These are phyloP conservation scores for Trididemnum nubilum DNA, from an alignment of 23 tunicate genomes.

Conservation along the genomic window DNA sequence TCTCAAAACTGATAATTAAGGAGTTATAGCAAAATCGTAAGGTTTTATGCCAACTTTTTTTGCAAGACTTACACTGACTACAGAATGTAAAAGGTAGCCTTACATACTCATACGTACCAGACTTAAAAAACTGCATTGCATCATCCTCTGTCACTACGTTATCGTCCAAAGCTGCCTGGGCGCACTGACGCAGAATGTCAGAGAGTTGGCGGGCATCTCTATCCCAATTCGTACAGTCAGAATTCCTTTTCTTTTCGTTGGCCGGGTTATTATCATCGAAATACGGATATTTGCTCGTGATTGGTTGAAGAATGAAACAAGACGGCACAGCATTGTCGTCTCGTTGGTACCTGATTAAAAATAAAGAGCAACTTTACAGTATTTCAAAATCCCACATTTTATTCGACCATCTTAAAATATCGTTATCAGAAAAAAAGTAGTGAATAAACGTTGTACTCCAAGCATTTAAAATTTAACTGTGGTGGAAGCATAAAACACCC, in stretches of 20 bases:
- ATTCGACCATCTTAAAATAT: too few species aligned
- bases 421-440: not conserved
- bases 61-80: too few species aligned
- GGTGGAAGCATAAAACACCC: too few species aligned
- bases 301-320: constrained; percentile 64
- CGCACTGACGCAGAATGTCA: constrained; percentile 42
- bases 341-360: constrained; percentile 58
- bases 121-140: constrained; percentile 45
- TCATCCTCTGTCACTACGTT: constrained; percentile 17
- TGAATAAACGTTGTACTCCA: not conserved
- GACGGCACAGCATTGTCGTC: constrained; percentile 76
- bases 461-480: not conserved
- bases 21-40: too few species aligned
- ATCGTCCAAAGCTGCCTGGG: constrained; percentile 32
- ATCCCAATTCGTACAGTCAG: constrained; percentile 55
- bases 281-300: constrained; percentile 41
- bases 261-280: constrained; percentile 56
- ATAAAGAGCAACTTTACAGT: too few species aligned
- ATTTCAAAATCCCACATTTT: not conserved
- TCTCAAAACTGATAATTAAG: too few species aligned
- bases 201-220: constrained; percentile 33
- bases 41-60: too few species aligned
- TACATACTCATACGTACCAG: too few species aligned
- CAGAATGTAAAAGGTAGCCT: too few species aligned
- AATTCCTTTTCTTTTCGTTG: constrained; percentile 27